These are phyloP conservation scores for Seriola aureovittata DNA, from an alignment of 2,113 vertebrate genomes.

Conservation along the genomic window DNA sequence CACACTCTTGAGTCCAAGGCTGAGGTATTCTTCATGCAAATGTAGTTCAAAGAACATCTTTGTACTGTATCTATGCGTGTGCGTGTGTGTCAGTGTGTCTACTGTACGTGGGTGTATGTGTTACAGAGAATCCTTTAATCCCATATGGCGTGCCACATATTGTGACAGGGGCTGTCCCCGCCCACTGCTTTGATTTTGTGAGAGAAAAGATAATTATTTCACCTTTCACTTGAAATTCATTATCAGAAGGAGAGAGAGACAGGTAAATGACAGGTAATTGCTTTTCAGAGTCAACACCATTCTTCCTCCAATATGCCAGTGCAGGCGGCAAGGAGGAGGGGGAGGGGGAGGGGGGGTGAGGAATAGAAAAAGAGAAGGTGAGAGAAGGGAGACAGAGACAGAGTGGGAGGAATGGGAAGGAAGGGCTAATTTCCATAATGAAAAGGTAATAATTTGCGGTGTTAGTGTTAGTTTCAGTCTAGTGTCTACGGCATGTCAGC, in stretches of 20 bases:
- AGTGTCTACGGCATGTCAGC: conserved; percentile 71
- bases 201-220: conserved; percentile 81
- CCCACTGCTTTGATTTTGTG: conserved; percentile 73
- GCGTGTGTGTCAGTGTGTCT: conserved; percentile 31
- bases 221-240: conserved; percentile 82
- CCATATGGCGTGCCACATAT: conserved; percentile 70
- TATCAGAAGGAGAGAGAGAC: conserved; percentile 76
- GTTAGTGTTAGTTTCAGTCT: conserved; percentile 79
- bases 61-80: conserved; percentile 35
- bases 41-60: conserved; percentile 45
- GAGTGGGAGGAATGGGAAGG: conserved; percentile 77
- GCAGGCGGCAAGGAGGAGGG: conserved; percentile 7
- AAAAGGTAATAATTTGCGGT: conserved; percentile 83
- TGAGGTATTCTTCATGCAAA: conserved; percentile 31
- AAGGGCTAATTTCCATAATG: conserved; percentile 82
- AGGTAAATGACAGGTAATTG: conserved; percentile 84
- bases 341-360: conserved; percentile 46
- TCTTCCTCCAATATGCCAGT: conserved; percentile 67
- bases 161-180: conserved; percentile 71
- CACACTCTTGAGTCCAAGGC: not conserved
- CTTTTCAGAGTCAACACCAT: conserved; percentile 80
- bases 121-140: conserved; percentile 67
- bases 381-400: conserved; percentile 65
- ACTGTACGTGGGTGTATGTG: conserved; percentile 48
- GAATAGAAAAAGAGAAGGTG: conserved; percentile 61